phyloP scores from a whole-genome alignment of 2,113 vertebrate genomes.

The Benitochromis conjunctus region DNA sequence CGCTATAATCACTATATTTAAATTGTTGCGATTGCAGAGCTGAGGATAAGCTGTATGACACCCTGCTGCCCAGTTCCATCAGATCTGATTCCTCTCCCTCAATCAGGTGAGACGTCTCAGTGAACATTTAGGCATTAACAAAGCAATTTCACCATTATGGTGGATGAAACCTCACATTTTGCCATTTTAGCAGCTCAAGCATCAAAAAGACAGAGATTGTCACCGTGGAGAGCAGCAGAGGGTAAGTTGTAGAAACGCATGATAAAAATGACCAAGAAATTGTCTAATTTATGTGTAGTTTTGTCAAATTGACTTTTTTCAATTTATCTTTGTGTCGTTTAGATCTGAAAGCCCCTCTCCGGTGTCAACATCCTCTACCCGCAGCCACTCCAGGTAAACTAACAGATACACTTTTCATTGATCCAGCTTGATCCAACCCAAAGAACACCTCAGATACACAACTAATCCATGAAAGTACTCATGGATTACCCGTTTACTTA shows the following conservation, averaged over 20 bases:
- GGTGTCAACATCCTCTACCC: slow-evolving; percentile 1
- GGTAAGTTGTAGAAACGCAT: slow-evolving; percentile 7
- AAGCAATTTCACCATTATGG: not conserved
- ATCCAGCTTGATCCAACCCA: not conserved
- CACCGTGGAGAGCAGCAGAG: slow-evolving; percentile 32
- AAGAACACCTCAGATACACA: not conserved
- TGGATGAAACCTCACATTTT: not conserved
- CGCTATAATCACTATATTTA: not conserved
- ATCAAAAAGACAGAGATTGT: slow-evolving; percentile 15
- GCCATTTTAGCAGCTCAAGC: not conserved
- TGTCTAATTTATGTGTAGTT: not conserved
- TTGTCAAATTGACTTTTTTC: not conserved
- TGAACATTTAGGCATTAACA: not conserved
- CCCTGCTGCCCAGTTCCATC: slow-evolving; percentile 49
- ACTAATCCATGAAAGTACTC: too few species aligned
- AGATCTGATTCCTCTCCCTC: slow-evolving; percentile 1
- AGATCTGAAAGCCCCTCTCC: slow-evolving; percentile 27
- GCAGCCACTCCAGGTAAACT: slow-evolving; percentile 44
- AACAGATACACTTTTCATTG: not conserved
- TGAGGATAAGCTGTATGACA: slow-evolving; percentile 58
- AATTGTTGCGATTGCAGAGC: slow-evolving; percentile 24
- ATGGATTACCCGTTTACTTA: too few species aligned
- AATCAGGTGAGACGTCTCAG: slow-evolving; percentile 29
- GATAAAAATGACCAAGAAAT: not conserved
- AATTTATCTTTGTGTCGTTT: not conserved